Evolutionary conservation across 2,113 vertebrate genomes (phyloP).

Genomic region (Potamarius usumacintae): DNA sequence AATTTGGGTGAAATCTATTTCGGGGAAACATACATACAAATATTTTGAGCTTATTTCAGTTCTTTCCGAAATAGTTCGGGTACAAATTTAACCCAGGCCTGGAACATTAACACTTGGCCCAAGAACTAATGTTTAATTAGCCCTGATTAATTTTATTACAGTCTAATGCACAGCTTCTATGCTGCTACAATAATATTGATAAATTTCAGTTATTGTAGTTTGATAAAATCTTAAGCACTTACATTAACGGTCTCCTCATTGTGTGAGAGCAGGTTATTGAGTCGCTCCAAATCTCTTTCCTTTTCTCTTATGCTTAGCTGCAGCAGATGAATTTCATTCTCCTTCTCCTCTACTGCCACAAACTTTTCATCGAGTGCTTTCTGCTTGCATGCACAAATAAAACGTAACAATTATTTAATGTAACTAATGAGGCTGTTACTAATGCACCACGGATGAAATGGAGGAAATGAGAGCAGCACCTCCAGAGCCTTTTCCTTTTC

Average conservation of each 20-base stretch:
- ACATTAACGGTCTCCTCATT: constrained; percentile 77
- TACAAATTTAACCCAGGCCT: background rate
- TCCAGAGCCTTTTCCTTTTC: constrained; percentile 77
- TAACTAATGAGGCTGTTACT: background rate
- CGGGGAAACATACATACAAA: background rate
- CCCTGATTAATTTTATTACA: background rate
- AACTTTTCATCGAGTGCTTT: constrained; percentile 76
- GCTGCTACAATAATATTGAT: background rate
- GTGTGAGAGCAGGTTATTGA: constrained; percentile 72
- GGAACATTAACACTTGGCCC: background rate
- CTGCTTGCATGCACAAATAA: constrained; percentile 54
- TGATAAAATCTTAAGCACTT: constrained; percentile 33
- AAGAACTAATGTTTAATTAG: background rate
- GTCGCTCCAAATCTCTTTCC: constrained; percentile 74
- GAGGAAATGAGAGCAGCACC: constrained; percentile 55
- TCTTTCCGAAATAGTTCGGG: background rate
- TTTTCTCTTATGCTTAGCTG: constrained; percentile 75
- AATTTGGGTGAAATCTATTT: background rate
- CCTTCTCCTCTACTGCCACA: constrained; percentile 76
- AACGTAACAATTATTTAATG: background rate
- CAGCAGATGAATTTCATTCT: constrained; percentile 76
- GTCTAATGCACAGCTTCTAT: background rate
- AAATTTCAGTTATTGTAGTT: background rate
- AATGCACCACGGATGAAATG: background rate
- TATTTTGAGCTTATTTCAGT: background rate